Evolutionary conservation across 2,113 vertebrate species (phyloP).

Genomic region (Serinus canaria): DNA sequence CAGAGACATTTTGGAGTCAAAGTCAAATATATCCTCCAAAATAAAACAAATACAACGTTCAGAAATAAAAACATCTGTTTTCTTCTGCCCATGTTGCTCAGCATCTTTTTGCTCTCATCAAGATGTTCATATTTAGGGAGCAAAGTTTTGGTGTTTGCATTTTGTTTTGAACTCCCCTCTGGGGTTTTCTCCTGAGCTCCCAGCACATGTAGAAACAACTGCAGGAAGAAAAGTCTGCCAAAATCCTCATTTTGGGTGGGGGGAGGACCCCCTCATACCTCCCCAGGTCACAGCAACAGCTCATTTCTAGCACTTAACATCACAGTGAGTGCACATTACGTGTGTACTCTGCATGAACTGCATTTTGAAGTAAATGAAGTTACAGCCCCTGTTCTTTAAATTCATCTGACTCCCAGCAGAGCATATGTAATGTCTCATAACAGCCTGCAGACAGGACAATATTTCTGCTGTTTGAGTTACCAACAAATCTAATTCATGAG

Average conservation of each 20-base stretch:
- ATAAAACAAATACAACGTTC: not conserved
- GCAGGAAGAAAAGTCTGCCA: not conserved
- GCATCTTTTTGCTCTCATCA: not conserved
- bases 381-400: slow-evolving; percentile 12
- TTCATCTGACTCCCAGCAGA: slow-evolving; percentile 13
- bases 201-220: not conserved
- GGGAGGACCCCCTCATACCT: not conserved
- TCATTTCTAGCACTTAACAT: not conserved
- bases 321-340: not conserved
- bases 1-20: not conserved
- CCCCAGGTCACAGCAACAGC: not conserved
- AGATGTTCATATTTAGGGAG: not conserved
- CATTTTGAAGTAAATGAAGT: slow-evolving; percentile 31
- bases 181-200: not conserved
- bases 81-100: not conserved
- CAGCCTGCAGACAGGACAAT: slow-evolving; percentile 38
- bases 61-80: not conserved
- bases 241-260: not conserved
- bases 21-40: not conserved
- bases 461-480: slow-evolving; percentile 38
- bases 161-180: not conserved
- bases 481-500: slow-evolving; percentile 31
- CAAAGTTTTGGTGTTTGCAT: not conserved
- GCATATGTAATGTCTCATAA: slow-evolving; percentile 36
- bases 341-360: slow-evolving; percentile 22